These are phyloP conservation scores for Salvelinus sp. DNA, from an alignment of 2,113 vertebrate species.

Conservation along the genomic window DNA sequence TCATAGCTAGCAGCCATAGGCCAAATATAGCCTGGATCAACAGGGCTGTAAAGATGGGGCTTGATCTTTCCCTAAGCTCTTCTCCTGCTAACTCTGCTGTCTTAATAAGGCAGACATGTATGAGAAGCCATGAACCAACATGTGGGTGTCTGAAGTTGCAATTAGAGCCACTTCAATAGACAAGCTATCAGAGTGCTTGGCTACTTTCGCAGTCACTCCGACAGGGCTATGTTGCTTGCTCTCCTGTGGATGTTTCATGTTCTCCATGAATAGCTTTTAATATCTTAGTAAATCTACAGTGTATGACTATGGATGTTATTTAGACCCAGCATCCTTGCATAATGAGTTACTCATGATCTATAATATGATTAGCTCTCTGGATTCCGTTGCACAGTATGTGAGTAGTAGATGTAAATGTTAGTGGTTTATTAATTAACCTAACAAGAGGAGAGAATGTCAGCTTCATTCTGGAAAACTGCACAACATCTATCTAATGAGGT, in stretches of 20 bases:
- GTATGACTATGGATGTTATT: conserved; percentile 27
- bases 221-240: neutral
- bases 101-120: conserved; percentile 52
- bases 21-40: conserved; percentile 54
- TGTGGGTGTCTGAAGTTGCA: conserved; percentile 56
- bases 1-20: conserved; percentile 32
- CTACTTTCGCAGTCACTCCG: conserved; percentile 26
- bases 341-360: neutral
- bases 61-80: conserved; percentile 43
- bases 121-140: conserved; percentile 50
- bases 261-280: conserved; percentile 24
- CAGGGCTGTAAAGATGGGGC: conserved; percentile 38
- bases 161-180: conserved; percentile 57
- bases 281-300: conserved; percentile 12
- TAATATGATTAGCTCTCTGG: neutral
- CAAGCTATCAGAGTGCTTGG: conserved; percentile 55
- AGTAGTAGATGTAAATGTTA: neutral
- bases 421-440: neutral
- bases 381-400: neutral
- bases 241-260: conserved; percentile 22
- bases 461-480: neutral
- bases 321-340: neutral
- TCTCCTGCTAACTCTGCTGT: conserved; percentile 30
- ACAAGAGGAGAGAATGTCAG: neutral
- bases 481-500: neutral